These are phyloP conservation scores for Dipodomys spectabilis DNA, from an alignment of 2,113 vertebrate genomes.

Conservation along the genomic window DNA sequence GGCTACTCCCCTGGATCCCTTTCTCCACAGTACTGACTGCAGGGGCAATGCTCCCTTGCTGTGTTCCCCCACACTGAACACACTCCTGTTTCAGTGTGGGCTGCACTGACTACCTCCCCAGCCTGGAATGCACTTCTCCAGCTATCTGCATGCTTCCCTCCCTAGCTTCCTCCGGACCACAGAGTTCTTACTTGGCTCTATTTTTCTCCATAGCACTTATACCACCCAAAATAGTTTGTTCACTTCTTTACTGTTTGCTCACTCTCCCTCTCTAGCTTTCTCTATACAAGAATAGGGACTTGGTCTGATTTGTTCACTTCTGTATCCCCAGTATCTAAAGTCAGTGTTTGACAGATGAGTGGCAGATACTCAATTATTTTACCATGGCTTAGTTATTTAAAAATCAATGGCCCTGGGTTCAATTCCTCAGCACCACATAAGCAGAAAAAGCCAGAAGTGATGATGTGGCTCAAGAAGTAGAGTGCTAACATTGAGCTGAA, in stretches of 20 bases:
- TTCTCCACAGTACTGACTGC: background rate
- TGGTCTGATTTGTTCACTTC: background rate
- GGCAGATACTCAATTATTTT: background rate
- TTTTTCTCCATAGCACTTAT: background rate
- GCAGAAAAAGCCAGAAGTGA: too few relatives aligned
- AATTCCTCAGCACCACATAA: too few relatives aligned
- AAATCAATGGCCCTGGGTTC: background rate
- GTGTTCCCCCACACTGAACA: background rate
- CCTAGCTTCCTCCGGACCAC: background rate
- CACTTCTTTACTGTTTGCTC: background rate
- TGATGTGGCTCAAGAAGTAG: too few relatives aligned
- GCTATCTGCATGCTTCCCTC: background rate
- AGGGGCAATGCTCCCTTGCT: background rate
- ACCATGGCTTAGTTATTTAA: constrained; percentile 15
- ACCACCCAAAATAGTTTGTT: constrained; percentile 6
- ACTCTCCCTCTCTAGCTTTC: too few relatives aligned
- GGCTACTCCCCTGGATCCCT: background rate
- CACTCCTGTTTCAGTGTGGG: background rate
- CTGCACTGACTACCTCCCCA: background rate
- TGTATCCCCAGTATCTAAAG: background rate
- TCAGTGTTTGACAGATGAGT: background rate
- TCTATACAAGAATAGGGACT: background rate
- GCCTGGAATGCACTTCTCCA: constrained; percentile 34
- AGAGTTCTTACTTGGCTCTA: background rate
- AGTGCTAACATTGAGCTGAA: too few relatives aligned